Evolutionary conservation across 2,888 invertebrate genomes (phyloP).

Genomic region (Pyrocoelia pectoralis): DNA sequence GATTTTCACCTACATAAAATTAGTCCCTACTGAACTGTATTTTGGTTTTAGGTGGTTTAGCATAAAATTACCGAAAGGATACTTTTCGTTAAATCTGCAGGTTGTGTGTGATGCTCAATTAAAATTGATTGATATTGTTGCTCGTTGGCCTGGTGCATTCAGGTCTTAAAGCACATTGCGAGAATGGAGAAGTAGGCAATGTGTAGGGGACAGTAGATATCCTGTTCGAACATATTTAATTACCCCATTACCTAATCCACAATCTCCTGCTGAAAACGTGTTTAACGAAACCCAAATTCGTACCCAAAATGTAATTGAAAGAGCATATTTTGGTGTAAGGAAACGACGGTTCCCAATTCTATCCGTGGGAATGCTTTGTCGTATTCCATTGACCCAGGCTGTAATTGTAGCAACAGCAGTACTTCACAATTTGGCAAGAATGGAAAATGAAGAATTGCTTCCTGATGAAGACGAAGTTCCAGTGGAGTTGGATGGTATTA

Average conservation of each 20-base stretch:
- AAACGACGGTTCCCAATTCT: slow-evolving; percentile 40
- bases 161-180: slow-evolving; percentile 35
- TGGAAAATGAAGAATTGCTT: slow-evolving; percentile 6
- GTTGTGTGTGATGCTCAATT: no score
- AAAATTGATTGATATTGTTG: no score
- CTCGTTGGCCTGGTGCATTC: slow-evolving; percentile 48
- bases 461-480: neutral
- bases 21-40: no score
- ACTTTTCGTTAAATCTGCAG: no score
- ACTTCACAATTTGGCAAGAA: slow-evolving; percentile 22
- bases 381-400: slow-evolving; percentile 20
- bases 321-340: slow-evolving; percentile 38
- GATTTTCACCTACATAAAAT: no score
- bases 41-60: no score
- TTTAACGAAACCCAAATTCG: slow-evolving; percentile 27
- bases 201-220: slow-evolving; percentile 44
- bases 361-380: slow-evolving; percentile 38
- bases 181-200: slow-evolving; percentile 31
- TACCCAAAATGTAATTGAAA: slow-evolving; percentile 24
- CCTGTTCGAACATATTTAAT: slow-evolving; percentile 34
- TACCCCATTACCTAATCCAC: slow-evolving; percentile 20
- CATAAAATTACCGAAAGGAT: no score
- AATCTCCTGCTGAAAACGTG: slow-evolving; percentile 15
- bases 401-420: slow-evolving; percentile 19
- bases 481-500: neutral